Percentiles rank a stretch among this genome's conserved stretches.
phyloP scores from a whole-genome alignment of 2,888 invertebrate genomes.

The Lysandra bellargus region DNA sequence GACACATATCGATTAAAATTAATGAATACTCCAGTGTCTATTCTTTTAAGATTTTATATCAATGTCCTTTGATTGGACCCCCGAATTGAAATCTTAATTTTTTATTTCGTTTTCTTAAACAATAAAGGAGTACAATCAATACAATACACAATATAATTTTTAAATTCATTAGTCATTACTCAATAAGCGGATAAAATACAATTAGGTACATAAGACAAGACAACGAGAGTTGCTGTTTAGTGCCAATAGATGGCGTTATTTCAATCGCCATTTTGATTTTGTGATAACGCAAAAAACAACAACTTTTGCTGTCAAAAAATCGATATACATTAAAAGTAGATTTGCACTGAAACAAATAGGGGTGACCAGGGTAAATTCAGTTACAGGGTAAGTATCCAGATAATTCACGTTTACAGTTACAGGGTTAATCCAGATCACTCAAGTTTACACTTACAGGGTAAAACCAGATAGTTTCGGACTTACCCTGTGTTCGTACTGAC shows the following conservation, averaged over 20 bases:
- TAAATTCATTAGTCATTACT: background rate
- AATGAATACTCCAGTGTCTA: conserved; percentile 34
- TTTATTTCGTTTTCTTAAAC: background rate
- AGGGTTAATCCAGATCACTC: too few relatives aligned
- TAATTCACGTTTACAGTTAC: too few relatives aligned
- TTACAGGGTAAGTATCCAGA: background rate
- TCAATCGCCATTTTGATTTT: background rate
- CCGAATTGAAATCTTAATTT: background rate
- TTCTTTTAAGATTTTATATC: conserved; percentile 16
- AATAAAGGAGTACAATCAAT: conserved; percentile 23
- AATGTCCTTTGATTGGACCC: conserved; percentile 19
- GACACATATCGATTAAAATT: conserved; percentile 49
- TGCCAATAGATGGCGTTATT: conserved; percentile 9
- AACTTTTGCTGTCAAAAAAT: conserved; percentile 28
- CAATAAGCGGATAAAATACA: conserved; percentile 21
- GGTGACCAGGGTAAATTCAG: background rate
- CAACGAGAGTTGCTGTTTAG: background rate
- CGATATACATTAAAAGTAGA: conserved; percentile 10
- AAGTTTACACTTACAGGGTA: background rate
- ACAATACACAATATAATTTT: background rate
- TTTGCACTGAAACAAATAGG: conserved; percentile 28
- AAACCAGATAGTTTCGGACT: background rate
- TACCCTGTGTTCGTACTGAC: too few relatives aligned
- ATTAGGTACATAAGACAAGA: conserved; percentile 23
- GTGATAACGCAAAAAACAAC: conserved; percentile 38